phyloP scores from a whole-genome alignment of 2,113 vertebrate genomes.

The Spermophilus dauricus region DNA sequence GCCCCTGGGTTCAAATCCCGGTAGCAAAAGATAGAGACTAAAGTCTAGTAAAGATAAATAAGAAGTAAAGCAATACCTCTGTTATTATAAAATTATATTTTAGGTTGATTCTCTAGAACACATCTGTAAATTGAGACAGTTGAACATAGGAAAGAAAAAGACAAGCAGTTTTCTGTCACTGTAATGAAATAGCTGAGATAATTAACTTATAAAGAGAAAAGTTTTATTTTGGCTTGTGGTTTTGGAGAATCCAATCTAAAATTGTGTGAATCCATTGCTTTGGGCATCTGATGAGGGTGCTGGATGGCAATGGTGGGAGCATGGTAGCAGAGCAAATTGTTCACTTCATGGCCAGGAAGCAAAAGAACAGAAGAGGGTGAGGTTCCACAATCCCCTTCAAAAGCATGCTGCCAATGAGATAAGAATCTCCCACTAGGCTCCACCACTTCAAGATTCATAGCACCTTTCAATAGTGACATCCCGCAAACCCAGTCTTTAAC shows the following conservation, averaged over 20 bases:
- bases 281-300: not conserved
- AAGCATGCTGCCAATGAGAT: not conserved
- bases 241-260: not conserved
- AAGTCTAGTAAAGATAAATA: constrained; percentile 15
- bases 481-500: not conserved
- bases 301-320: not conserved
- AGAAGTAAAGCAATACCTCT: constrained; percentile 31
- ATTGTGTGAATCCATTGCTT: not conserved
- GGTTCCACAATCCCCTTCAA: not conserved
- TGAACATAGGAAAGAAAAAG: constrained; percentile 9
- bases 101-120: not conserved
- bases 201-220: not conserved
- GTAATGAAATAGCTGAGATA: not conserved
- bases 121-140: not conserved
- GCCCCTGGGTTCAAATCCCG: too few relatives aligned
- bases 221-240: not conserved
- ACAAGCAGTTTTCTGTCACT: not conserved
- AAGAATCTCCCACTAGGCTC: not conserved
- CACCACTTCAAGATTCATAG: not conserved
- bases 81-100: constrained; percentile 44
- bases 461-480: not conserved
- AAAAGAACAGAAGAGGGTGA: not conserved
- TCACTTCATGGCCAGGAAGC: not conserved
- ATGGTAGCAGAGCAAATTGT: not conserved
- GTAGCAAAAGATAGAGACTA: not conserved